Base-by-base conservation (phyloP, 2,113 vertebrate genomes). In the Gila orcuttii region DNA sequence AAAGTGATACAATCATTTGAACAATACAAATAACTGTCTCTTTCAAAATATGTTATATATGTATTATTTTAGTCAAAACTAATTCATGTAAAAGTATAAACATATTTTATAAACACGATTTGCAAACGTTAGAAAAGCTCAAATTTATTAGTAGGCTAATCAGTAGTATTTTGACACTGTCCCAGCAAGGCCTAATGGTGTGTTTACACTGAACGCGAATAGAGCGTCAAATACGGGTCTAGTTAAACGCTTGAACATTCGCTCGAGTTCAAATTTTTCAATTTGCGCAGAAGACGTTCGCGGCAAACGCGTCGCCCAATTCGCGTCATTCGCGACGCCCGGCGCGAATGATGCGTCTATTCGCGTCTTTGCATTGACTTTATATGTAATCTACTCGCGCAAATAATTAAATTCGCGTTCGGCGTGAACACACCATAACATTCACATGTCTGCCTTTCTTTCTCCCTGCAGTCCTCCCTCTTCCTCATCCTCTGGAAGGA, bases 401-500 rank as follows among this genome's bases (percentile, higher is more conserved):
- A n/a, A n/a, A n/a, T n/a, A n/a, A n/a, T n/a, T n/a, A n/a, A n/a
- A n/a, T n/a, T n/a, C n/a, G n/a, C n/a, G n/a, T n/a, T n/a, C n/a
- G n/a, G n/a, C n/a, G n/a, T n/a, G n/a, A n/a, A n/a, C n/a, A n/a
- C n/a, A n/a, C n/a, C n/a, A n/a, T n/a, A n/a, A 75, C n/a, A 75
- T 75, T 75, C 13, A 79, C 6, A 28, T 83, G 45, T 78, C 25
- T 66, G 36, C 33, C 42, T 68, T 17, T 52, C 82, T 59, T 45
- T 84, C 31, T 84, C 68, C 31, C 60, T 25, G 33, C 81, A 33
- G 64, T 84, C 75, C 71, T 47, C 42, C 80, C 33, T 85, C 71
- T 85, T 74, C 66, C 28, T 50, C 79, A 60, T 85, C 79, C 83
- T 74, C 71, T 84, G 89, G 71, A 86, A 89, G 87, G 86, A 89